Percentiles rank a stretch among this genome's conserved stretches.
These are phyloP conservation scores for Brenthis ino DNA, from an alignment of 2,888 invertebrate genomes.

Conservation along the genomic window DNA sequence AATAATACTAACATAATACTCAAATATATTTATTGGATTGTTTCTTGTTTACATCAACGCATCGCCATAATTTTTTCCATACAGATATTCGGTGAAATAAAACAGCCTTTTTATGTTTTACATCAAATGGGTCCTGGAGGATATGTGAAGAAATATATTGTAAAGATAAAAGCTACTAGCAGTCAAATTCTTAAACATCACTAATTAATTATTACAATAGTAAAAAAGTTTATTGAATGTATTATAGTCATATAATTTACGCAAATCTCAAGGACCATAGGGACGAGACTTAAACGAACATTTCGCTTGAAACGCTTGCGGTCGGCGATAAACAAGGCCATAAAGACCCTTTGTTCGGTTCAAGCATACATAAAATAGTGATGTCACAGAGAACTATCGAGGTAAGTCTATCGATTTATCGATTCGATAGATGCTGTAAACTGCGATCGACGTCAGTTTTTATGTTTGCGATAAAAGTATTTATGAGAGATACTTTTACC, in stretches of 20 bases:
- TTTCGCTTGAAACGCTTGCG: constrained; percentile 55
- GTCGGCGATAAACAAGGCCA: constrained; percentile 59
- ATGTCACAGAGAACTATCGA: constrained; percentile 43
- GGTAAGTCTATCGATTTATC: constrained; percentile 36
- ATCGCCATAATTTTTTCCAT: no score
- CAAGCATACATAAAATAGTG: constrained; percentile 54
- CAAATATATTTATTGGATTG: no score
- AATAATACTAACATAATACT: no score
- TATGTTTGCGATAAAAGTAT: constrained; percentile 40
- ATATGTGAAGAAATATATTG: no score
- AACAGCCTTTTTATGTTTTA: no score
- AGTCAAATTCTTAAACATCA: constrained; percentile 1
- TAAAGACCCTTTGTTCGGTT: constrained; percentile 60
- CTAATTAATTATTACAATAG: constrained; percentile 13
- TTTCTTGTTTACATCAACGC: no score
- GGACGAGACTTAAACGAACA: constrained; percentile 43
- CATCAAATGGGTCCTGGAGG: no score
- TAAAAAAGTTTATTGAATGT: constrained; percentile 10
- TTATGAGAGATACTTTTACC: constrained; percentile 32
- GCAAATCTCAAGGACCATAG: constrained; percentile 25
- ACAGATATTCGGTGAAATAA: no score
- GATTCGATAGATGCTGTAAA: constrained; percentile 43
- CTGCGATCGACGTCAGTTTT: constrained; percentile 39
- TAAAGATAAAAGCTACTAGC: no score
- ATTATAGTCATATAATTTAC: constrained; percentile 22